Evolutionary conservation across 2,113 vertebrate genomes (phyloP).

Genomic region (Leptodactylus fuscus): DNA sequence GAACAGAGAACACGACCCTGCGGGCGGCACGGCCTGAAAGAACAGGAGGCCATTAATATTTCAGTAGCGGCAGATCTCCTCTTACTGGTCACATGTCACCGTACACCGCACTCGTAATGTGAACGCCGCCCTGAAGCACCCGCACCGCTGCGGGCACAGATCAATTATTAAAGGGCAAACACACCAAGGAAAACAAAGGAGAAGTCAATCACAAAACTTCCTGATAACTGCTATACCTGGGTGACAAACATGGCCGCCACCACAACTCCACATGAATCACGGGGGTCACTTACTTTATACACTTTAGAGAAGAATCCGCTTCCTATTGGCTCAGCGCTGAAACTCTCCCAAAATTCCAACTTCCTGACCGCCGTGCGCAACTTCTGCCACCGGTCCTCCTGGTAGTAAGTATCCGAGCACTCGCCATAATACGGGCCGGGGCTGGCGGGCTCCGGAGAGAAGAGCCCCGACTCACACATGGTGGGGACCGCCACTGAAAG

Average conservation of each 20-base stretch:
- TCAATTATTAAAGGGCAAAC: background rate
- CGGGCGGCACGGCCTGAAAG: too few relatives aligned
- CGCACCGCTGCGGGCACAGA: background rate
- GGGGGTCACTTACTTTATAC: slow-evolving; percentile 78
- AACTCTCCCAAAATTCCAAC: slow-evolving; percentile 90
- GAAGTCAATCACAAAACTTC: too few relatives aligned
- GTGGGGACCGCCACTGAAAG: slow-evolving; percentile 7
- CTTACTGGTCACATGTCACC: background rate
- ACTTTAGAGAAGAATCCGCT: slow-evolving; percentile 89
- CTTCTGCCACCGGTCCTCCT: slow-evolving; percentile 84
- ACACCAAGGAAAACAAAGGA: background rate
- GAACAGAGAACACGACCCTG: background rate
- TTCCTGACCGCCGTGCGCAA: slow-evolving; percentile 83
- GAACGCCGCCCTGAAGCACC: background rate
- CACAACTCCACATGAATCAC: background rate
- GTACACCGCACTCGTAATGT: too few relatives aligned
- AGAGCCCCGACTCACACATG: slow-evolving; percentile 66
- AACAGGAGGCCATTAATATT: slow-evolving; percentile 2
- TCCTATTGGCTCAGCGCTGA: slow-evolving; percentile 80
- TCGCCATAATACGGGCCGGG: slow-evolving; percentile 66
- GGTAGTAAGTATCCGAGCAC: slow-evolving; percentile 79
- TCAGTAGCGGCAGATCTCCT: background rate
- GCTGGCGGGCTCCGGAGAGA: slow-evolving; percentile 53
- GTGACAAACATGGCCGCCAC: background rate
- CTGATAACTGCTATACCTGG: too few relatives aligned